These are phyloP conservation scores for Zosterops pallidus DNA, from an alignment of 2,113 vertebrate species.

Conservation along the genomic window DNA sequence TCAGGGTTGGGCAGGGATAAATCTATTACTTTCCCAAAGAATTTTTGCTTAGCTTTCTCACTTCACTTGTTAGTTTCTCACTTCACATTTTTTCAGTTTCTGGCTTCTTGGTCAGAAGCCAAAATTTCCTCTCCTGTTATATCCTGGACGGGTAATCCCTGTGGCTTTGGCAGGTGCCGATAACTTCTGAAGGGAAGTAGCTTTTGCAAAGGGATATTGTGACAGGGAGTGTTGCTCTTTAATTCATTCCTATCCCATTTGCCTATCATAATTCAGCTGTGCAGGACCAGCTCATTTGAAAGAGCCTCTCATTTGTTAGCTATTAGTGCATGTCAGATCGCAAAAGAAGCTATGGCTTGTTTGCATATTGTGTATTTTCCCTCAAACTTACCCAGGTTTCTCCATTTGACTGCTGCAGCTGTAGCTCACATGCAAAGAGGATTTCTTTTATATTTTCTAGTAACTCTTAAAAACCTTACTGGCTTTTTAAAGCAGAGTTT, in stretches of 20 bases:
- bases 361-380: background rate
- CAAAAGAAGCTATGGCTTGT: background rate
- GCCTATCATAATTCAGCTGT: slow-evolving; percentile 19
- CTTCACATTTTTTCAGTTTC: slow-evolving; percentile 29
- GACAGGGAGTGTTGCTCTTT: background rate
- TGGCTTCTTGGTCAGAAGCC: slow-evolving; percentile 9
- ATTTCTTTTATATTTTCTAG: background rate
- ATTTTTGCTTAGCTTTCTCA: slow-evolving; percentile 41
- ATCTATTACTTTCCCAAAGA: slow-evolving; percentile 35
- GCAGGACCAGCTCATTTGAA: slow-evolving; percentile 24
- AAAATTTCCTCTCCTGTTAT: background rate
- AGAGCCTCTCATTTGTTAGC: slow-evolving; percentile 32
- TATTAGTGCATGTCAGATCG: slow-evolving; percentile 2
- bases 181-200: slow-evolving; percentile 18
- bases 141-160: slow-evolving; percentile 26
- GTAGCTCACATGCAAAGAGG: background rate
- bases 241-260: slow-evolving; percentile 43
- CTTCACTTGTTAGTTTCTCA: background rate
- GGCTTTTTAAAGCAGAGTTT: background rate
- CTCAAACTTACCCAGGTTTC: background rate
- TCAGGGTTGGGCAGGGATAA: background rate
- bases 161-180: slow-evolving; percentile 21
- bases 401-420: background rate
- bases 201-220: background rate
- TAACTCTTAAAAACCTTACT: background rate